Evolutionary conservation across 2,888 invertebrate genomes (phyloP).

Genomic region (Stenichneumon culpator): DNA sequence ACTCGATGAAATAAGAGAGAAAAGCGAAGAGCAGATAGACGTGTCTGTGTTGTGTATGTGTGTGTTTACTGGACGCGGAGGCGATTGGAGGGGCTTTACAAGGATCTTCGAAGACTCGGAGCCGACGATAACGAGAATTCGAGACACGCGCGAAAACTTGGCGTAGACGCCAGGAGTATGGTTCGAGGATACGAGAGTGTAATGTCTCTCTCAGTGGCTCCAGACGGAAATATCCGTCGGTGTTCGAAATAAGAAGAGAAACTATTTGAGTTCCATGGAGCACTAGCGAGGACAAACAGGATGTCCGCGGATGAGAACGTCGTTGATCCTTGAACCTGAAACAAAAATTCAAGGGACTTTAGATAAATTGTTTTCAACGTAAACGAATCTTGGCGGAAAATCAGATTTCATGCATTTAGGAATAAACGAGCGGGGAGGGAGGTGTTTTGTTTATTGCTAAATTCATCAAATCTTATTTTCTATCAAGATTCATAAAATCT

Average conservation of each 20-base stretch:
- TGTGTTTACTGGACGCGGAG: neutral
- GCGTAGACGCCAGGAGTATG: neutral
- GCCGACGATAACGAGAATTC: constrained; percentile 7
- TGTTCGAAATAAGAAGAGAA: constrained; percentile 16
- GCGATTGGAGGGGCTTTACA: constrained; percentile 46
- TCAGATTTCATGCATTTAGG: too few species aligned
- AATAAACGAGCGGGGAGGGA: too few species aligned
- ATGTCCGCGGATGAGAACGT: too few species aligned
- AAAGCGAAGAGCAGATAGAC: constrained; percentile 18
- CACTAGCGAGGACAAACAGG: too few species aligned
- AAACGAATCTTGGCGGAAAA: too few species aligned
- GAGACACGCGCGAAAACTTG: constrained; percentile 16
- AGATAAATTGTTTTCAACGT: too few species aligned
- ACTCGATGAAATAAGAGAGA: constrained; percentile 8
- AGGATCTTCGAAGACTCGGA: constrained; percentile 36
- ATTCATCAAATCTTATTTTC: too few species aligned
- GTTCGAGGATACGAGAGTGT: constrained; percentile 32
- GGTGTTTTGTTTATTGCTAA: too few species aligned
- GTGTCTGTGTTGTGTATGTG: constrained; percentile 8
- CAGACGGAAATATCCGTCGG: constrained; percentile 22
- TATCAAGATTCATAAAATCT: too few species aligned
- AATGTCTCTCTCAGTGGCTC: constrained; percentile 39
- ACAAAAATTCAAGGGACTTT: too few species aligned
- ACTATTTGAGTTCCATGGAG: constrained; percentile 37
- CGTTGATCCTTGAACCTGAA: too few species aligned